Conservation (phyloP, 35 echinoderm and acorn worm species). For the Strongylocentrotus purpuratus region DNA sequence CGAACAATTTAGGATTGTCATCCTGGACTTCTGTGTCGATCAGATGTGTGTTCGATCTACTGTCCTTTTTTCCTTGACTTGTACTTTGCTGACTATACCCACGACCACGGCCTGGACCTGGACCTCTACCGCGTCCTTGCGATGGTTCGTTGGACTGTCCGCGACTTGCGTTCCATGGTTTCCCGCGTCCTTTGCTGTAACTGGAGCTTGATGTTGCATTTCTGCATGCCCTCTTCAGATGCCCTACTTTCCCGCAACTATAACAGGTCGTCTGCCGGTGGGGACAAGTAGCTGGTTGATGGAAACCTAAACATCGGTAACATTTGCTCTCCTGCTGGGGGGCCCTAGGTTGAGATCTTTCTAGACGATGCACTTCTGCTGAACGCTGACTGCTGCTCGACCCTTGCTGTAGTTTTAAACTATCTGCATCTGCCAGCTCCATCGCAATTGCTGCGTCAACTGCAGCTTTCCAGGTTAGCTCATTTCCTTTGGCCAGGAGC, state of each 20-base stretch:
- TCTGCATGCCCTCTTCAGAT: constrained; percentile 34
- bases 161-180: not conserved
- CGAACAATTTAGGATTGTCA: constrained; percentile 15
- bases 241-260: constrained; percentile 46
- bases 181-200: too few species aligned
- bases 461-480: constrained; percentile 46
- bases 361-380: not conserved
- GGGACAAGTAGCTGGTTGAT: constrained; percentile 26
- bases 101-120: not conserved
- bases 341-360: not conserved
- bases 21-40: constrained; percentile 28
- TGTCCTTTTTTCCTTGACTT: constrained; percentile 26
- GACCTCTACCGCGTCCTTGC: not conserved
- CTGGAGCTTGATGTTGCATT: not conserved
- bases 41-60: constrained; percentile 21
- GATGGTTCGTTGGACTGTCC: not conserved
- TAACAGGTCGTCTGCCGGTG: not conserved
- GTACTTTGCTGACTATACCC: not conserved
- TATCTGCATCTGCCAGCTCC: constrained; percentile 27
- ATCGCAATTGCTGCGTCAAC: constrained; percentile 41
- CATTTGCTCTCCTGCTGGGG: constrained; percentile 2
- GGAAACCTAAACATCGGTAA: constrained; percentile 25
- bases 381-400: not conserved
- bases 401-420: not conserved
- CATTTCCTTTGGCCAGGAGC: constrained; percentile 39